Conservation (phyloP, 2,797 vertebrate genomes). For the Lycodopsis pacificus region DNA sequence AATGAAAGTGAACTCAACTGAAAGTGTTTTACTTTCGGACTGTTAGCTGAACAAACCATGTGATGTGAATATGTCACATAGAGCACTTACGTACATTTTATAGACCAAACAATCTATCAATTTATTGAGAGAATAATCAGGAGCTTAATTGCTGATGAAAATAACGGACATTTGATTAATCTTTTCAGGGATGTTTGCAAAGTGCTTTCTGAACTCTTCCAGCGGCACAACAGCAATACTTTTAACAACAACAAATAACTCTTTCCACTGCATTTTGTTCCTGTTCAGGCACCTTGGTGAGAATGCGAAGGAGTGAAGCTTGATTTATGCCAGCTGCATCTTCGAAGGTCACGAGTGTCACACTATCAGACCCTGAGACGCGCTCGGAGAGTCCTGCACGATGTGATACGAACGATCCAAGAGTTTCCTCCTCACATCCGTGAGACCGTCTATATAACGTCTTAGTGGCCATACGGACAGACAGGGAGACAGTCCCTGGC, state of each 20-base stretch:
- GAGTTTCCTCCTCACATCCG: background rate
- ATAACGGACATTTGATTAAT: too few relatives aligned
- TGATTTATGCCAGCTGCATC: too few relatives aligned
- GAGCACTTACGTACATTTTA: too few relatives aligned
- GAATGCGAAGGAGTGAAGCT: constrained; percentile 1
- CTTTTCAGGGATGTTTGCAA: background rate
- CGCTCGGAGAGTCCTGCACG: background rate
- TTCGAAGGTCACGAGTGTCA: too few relatives aligned
- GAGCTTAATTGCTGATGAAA: too few relatives aligned
- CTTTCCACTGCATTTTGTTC: constrained; percentile 7
- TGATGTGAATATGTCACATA: too few relatives aligned
- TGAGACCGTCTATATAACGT: background rate
- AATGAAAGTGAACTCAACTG: too few relatives aligned
- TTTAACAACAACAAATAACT: constrained; percentile 6
- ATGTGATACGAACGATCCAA: background rate
- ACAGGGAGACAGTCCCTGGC: constrained; percentile 55
- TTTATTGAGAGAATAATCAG: too few relatives aligned
- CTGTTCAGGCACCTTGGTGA: constrained; percentile 9
- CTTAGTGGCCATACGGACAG: constrained; percentile 15
- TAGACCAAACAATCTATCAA: too few relatives aligned
- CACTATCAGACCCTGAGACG: too few relatives aligned
- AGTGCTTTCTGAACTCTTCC: constrained; percentile 6
- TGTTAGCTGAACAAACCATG: too few relatives aligned
- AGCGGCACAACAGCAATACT: constrained; percentile 1
- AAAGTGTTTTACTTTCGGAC: too few relatives aligned